These are phyloP conservation scores for Germaria angustata DNA, from an alignment of 2,888 invertebrate species.

Conservation along the genomic window DNA sequence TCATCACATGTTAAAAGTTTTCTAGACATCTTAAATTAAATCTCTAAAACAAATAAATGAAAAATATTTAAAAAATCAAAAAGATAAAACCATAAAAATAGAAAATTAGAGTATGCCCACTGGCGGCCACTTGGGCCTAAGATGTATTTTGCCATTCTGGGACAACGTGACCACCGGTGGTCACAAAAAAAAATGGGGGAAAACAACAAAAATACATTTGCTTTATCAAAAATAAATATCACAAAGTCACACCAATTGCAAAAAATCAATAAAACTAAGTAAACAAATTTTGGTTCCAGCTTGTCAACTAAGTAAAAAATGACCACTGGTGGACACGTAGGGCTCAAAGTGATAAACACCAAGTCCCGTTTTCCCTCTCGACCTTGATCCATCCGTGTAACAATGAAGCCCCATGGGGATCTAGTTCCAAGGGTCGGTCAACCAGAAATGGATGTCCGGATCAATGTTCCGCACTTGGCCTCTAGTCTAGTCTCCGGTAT, in stretches of 20 bases:
- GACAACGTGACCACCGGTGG: not conserved
- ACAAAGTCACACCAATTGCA: conserved; percentile 7
- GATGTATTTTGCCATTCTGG: conserved; percentile 13
- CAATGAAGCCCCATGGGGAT: too few species aligned
- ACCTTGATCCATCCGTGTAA: too few species aligned
- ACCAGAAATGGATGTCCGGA: too few species aligned
- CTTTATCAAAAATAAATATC: conserved; percentile 15
- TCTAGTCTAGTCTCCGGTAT: too few species aligned
- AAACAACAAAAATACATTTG: conserved; percentile 14
- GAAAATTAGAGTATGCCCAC: too few species aligned
- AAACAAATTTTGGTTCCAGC: conserved; percentile 37
- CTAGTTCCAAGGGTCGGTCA: too few species aligned
- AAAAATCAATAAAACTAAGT: conserved; percentile 20
- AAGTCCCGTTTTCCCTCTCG: too few species aligned
- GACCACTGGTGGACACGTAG: conserved; percentile 22
- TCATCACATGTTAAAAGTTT: conserved; percentile 2
- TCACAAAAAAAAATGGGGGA: conserved; percentile 7
- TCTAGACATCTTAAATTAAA: too few species aligned
- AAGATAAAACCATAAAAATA: conserved; percentile 14
- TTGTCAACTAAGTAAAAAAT: conserved; percentile 39
- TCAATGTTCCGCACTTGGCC: too few species aligned
- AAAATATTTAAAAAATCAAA: conserved; percentile 5
- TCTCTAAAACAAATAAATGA: not conserved
- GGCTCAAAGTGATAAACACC: too few species aligned
- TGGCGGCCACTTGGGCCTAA: conserved; percentile 2